A percentile compares a stretch with the other conserved stretches of the same genome.
phyloP scores from a whole-genome alignment of 1,140 invertebrate species.

The Globodera rostochiensis region DNA sequence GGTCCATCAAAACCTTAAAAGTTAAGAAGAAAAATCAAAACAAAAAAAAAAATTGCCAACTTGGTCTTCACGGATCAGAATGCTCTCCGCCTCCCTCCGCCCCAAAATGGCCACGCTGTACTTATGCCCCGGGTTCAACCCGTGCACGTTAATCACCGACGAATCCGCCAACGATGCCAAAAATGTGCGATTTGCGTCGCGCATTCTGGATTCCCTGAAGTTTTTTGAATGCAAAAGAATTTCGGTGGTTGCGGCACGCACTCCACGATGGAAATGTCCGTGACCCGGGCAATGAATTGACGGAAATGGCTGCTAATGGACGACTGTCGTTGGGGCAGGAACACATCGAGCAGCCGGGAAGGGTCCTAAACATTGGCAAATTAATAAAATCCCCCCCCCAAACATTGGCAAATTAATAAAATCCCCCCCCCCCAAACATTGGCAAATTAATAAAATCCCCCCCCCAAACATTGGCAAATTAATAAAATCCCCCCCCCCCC shows the following conservation, averaged over 20 bases:
- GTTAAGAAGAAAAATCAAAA: not conserved
- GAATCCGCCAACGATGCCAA: conserved; percentile 44
- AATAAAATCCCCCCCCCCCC: conserved; percentile 7
- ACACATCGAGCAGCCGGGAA: conserved; percentile 48
- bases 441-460: conserved; percentile 11
- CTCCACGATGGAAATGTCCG: conserved; percentile 52
- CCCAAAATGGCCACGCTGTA: conserved; percentile 58
- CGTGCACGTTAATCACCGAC: conserved; percentile 56
- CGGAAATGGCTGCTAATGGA: conserved; percentile 41
- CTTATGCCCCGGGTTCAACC: conserved; percentile 57
- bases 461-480: too few species aligned
- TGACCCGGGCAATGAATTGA: conserved; percentile 58
- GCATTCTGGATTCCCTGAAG: conserved; percentile 44
- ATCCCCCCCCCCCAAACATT: conserved; percentile 35
- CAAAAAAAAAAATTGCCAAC: not conserved
- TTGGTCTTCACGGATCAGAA: conserved; percentile 59
- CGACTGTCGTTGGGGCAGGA: conserved; percentile 34
- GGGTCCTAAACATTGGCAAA: conserved; percentile 38
- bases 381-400: not conserved
- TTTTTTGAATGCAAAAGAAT: conserved; percentile 29
- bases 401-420: too few species aligned
- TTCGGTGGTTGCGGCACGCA: conserved; percentile 34
- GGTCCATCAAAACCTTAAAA: conserved; percentile 55
- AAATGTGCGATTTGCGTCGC: conserved; percentile 57
- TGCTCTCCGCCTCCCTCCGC: conserved; percentile 49